Conservation (phyloP, 2,113 vertebrate species). For the Chloroceryle aenea region DNA sequence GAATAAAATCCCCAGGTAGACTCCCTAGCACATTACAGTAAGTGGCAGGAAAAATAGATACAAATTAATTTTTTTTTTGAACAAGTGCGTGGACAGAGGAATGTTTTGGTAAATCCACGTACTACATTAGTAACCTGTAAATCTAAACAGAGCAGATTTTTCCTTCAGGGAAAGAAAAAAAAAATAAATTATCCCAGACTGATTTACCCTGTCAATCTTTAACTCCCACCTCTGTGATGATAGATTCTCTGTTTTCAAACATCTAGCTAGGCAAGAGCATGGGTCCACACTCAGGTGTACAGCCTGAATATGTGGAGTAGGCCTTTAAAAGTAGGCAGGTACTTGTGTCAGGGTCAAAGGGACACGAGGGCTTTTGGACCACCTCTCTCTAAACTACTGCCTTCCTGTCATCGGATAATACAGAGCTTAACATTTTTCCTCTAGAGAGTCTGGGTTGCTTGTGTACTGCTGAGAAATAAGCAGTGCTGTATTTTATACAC, state of each 20-base stretch:
- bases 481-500: neutral
- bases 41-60: neutral
- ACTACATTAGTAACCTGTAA: neutral
- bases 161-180: neutral
- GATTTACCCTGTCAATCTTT: neutral
- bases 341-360: neutral
- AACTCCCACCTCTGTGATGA: neutral
- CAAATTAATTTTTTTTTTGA: neutral
- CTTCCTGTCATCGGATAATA: fast-evolving
- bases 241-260: neutral
- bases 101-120: neutral
- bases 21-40: neutral
- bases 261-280: neutral
- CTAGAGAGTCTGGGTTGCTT: neutral
- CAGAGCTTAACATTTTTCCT: fast-evolving
- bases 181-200: neutral
- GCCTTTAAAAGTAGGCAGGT: neutral
- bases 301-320: neutral
- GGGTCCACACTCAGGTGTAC: neutral
- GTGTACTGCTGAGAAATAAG: neutral
- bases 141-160: neutral
- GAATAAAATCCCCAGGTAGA: neutral
- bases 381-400: neutral
- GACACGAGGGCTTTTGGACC: neutral
- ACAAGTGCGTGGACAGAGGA: neutral